Evolutionary conservation across 2,888 invertebrate species (phyloP).

Genomic region (Archips crataeganus): DNA sequence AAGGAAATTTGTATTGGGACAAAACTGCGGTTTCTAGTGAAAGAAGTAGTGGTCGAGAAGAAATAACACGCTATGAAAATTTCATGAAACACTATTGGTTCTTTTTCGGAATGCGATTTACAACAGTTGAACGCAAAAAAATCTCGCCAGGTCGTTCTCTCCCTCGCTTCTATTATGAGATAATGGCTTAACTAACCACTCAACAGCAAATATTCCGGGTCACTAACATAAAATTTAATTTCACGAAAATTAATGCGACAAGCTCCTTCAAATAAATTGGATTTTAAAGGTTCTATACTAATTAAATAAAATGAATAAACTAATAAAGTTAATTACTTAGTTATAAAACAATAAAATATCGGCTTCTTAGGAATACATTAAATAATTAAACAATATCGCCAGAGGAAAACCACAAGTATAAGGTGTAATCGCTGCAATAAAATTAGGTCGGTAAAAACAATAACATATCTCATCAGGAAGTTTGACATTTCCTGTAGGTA

Average conservation of each 20-base stretch:
- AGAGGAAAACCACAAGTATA: neutral
- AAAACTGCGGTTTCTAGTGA: neutral
- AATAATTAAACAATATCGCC: neutral
- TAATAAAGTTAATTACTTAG: too few species aligned
- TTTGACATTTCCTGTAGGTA: conserved; percentile 25
- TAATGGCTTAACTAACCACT: too few species aligned
- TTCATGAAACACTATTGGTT: neutral
- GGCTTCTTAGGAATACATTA: too few species aligned
- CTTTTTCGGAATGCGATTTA: neutral
- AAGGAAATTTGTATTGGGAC: conserved; percentile 1
- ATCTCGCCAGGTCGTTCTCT: too few species aligned
- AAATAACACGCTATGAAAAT: neutral
- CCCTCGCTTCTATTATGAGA: too few species aligned
- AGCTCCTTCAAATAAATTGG: too few species aligned
- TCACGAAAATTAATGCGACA: too few species aligned
- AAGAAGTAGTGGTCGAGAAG: neutral
- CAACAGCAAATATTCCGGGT: too few species aligned
- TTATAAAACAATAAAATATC: too few species aligned
- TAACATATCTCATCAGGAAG: conserved; percentile 41
- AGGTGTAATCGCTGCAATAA: neutral
- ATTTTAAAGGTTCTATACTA: too few species aligned
- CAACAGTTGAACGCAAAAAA: neutral
- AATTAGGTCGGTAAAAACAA: neutral
- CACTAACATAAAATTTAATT: too few species aligned
- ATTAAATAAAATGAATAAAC: too few species aligned